These are phyloP conservation scores for Noctilio leporinus DNA, from an alignment of 2,113 vertebrate species.

Conservation along the genomic window DNA sequence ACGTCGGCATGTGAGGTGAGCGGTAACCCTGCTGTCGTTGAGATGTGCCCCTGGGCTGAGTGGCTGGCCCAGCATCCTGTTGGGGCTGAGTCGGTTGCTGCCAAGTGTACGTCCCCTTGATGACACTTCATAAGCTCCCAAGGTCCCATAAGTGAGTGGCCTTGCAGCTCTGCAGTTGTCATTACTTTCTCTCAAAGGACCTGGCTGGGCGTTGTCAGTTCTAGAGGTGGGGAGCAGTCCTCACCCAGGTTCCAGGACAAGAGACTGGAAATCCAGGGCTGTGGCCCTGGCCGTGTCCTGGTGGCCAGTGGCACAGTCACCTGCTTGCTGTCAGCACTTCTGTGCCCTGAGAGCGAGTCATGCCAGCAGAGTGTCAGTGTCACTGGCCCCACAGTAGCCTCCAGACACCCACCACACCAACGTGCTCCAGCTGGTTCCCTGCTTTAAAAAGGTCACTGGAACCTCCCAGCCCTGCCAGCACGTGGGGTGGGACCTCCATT, in stretches of 20 bases:
- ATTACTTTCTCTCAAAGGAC: constrained; percentile 40
- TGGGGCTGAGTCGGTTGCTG: neutral
- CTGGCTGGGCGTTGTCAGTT: neutral
- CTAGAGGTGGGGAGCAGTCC: constrained; percentile 6
- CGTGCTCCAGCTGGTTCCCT: neutral
- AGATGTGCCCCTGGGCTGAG: neutral
- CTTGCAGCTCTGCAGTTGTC: neutral
- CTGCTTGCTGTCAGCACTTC: neutral
- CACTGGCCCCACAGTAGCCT: neutral
- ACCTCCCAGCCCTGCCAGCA: constrained; percentile 14
- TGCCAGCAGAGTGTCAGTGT: constrained; percentile 2
- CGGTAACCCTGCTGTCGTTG: neutral
- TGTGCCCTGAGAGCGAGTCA: constrained; percentile 58
- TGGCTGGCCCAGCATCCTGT: neutral
- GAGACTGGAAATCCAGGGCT: neutral
- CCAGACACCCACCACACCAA: neutral
- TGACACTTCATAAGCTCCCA: neutral
- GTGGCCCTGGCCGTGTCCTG: neutral
- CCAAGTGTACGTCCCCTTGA: neutral
- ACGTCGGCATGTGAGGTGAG: neutral
- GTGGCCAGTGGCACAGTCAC: neutral
- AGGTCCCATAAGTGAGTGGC: neutral
- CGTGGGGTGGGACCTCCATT: neutral
- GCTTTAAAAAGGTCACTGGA: neutral
- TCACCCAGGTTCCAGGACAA: neutral